Evolutionary conservation across 2,888 invertebrate genomes (phyloP).

Genomic region (Rhamnusium bicolor): DNA sequence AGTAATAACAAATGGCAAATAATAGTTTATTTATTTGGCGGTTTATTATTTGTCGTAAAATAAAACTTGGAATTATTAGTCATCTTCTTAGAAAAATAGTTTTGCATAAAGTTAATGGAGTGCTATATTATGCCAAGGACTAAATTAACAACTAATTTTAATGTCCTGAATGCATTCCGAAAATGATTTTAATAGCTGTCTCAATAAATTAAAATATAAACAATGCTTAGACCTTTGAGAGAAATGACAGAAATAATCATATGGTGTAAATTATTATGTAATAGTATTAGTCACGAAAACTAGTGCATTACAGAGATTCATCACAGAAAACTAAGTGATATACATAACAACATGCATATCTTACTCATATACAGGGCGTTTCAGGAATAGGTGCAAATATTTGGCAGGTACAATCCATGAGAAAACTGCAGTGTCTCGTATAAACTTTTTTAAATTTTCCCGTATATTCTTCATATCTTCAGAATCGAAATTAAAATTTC

Average conservation of each 20-base stretch:
- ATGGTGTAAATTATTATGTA: neutral
- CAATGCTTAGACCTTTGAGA: neutral
- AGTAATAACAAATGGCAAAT: neutral
- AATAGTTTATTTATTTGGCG: neutral
- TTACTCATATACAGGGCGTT: no score
- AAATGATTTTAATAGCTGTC: neutral
- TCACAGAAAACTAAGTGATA: neutral
- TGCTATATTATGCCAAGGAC: constrained; percentile 1
- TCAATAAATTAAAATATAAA: neutral
- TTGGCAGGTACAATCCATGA: no score
- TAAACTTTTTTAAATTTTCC: no score
- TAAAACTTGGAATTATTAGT: constrained; percentile 6
- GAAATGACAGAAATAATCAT: neutral
- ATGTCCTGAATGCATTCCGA: neutral
- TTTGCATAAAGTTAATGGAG: constrained; percentile 9
- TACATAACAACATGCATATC: neutral
- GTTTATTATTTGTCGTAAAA: neutral
- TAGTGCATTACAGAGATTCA: neutral
- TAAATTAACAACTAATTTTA: constrained; percentile 19
- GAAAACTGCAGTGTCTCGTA: no score
- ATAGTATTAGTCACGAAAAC: neutral
- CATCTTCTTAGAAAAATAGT: neutral
- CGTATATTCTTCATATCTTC: no score
- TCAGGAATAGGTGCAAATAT: no score
- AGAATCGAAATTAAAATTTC: no score